Evolutionary conservation across 2,113 vertebrate species (phyloP).

Genomic region (Oreotrochilus melanogaster): DNA sequence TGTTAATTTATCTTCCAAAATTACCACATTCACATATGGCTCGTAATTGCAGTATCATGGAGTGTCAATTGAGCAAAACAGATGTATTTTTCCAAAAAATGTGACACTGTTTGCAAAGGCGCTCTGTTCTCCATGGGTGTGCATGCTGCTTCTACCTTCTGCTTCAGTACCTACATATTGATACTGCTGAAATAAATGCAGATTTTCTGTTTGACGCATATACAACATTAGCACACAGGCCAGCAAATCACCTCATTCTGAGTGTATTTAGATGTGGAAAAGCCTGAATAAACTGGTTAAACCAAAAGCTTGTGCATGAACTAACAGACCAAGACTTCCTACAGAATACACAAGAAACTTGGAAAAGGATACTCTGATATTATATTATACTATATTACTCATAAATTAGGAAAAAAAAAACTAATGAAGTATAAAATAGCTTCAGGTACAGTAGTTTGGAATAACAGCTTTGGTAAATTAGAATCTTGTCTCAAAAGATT

Average conservation of each 20-base stretch:
- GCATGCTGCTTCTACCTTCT: constrained; percentile 72
- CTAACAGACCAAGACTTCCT: background rate
- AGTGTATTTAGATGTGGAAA: background rate
- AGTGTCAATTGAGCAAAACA: constrained; percentile 74
- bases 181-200: constrained; percentile 60
- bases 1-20: constrained; percentile 70
- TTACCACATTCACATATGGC: constrained; percentile 66
- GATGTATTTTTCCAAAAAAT: constrained; percentile 71
- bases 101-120: constrained; percentile 70
- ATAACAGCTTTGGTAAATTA: constrained; percentile 12
- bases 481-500: background rate
- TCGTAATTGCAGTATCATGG: constrained; percentile 71
- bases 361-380: background rate
- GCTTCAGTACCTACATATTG: constrained; percentile 67
- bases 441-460: background rate
- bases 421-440: background rate
- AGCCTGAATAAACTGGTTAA: background rate
- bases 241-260: constrained; percentile 30
- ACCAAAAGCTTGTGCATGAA: background rate
- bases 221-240: constrained; percentile 40
- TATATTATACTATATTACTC: background rate
- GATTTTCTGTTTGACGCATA: constrained; percentile 44
- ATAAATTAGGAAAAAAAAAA: background rate
- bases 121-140: constrained; percentile 66
- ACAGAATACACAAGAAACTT: background rate